Base-by-base conservation (phyloP, 1,140 invertebrate genomes). In the Neomicropteryx cornuta region DNA sequence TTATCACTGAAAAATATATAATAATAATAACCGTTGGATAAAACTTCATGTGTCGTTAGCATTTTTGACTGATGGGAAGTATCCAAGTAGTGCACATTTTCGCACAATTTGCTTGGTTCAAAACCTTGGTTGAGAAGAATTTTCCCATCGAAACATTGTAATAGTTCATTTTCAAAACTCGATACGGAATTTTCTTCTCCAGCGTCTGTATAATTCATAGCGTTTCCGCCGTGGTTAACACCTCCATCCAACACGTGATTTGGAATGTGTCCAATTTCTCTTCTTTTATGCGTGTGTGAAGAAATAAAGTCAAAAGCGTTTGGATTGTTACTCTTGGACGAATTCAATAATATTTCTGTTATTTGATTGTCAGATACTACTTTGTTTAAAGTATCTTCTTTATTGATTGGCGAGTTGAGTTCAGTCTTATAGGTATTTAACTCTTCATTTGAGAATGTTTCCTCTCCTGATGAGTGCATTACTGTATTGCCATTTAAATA, bases 1-100 rank as follows among this genome's bases (percentile, higher is more conserved):
- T 87, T 86, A 53, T 87, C 83, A 48, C 81, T 85, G 50, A 86
- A 87, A 63, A 88, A 87, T 43, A 87, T 85, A 53, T 86, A 87
- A 62, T 87, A 87, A 56, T 87, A 88, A 57, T 87, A 87, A 5
- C 83, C 84, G 58, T 83, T 76, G 27, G 73, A 64, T 18, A 64
- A 56, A 10, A 87, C 76, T 44, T 83, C 70, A 51, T 87, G 82
- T 33, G 69, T 68, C 6, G 72, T 71, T 39, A 73, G 56, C 50
- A 82, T 73, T 52, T 78, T 75, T 33, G 73, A 72, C 35, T 66
- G 66, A 19, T 62, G 67, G 10, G 70, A 68, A 18, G 68, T 74
- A 35, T 83, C 71, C 47, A 86, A 63, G 47, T 79, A 79, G 47
- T 72, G 71, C 10, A 78, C 71, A 58, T 74, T 72, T 6, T 68